These are phyloP conservation scores for Osmoderma eremita DNA, from an alignment of 2,888 invertebrate genomes.

Conservation along the genomic window DNA sequence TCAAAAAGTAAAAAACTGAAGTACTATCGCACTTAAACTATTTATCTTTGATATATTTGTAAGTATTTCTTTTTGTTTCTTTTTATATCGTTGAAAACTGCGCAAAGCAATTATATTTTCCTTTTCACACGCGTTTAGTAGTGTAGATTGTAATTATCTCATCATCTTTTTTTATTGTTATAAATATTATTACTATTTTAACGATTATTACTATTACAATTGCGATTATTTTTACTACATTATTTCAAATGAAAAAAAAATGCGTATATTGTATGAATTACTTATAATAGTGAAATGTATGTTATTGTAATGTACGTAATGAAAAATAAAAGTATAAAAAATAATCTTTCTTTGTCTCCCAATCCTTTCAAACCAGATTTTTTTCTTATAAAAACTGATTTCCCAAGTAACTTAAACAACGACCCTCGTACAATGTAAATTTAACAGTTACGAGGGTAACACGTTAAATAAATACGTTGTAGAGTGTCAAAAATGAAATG, in stretches of 20 bases:
- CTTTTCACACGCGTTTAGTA: constrained; percentile 6
- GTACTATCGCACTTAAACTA: not conserved
- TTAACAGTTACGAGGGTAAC: too few relatives aligned
- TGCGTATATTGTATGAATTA: constrained; percentile 60
- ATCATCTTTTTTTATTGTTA: not conserved
- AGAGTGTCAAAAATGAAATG: too few relatives aligned
- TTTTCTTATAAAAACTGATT: too few relatives aligned
- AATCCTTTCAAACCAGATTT: too few relatives aligned
- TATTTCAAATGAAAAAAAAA: constrained; percentile 43
- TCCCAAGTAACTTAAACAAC: too few relatives aligned
- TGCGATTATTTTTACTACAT: constrained; percentile 39
- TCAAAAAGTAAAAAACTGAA: not conserved
- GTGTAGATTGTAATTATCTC: constrained; percentile 7
- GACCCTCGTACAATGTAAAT: too few relatives aligned
- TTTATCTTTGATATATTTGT: not conserved
- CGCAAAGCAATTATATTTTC: not conserved
- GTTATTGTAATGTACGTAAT: constrained; percentile 63
- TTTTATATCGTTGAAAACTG: not conserved
- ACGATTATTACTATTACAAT: constrained; percentile 46
- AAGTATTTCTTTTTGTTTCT: constrained; percentile 10
- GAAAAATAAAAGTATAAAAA: constrained; percentile 58
- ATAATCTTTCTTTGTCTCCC: not conserved
- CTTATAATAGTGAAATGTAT: constrained; percentile 58
- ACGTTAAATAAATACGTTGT: too few relatives aligned
- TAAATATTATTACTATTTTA: constrained; percentile 17